Evolutionary conservation across 2,888 invertebrate genomes (phyloP).

Genomic region (Pristionchus arcanus): DNA sequence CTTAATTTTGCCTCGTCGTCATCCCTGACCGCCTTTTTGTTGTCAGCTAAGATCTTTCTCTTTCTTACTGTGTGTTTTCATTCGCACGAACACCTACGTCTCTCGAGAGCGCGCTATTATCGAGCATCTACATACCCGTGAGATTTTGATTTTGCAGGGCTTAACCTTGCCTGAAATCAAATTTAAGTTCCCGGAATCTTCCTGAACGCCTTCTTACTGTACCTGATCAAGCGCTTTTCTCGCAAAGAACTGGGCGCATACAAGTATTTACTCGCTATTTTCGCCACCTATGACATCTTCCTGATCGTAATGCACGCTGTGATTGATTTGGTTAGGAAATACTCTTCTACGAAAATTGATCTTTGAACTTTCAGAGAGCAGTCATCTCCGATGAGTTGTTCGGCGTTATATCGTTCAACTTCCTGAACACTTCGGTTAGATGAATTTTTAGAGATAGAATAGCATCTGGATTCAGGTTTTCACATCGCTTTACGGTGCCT

Average conservation of each 20-base stretch:
- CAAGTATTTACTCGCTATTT: background rate
- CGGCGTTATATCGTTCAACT: background rate
- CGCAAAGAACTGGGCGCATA: background rate
- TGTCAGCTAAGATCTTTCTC: background rate
- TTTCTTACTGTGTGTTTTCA: background rate
- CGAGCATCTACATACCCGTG: background rate
- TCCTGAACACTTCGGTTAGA: background rate
- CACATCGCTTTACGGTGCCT: background rate
- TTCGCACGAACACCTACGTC: background rate
- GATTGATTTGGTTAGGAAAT: background rate
- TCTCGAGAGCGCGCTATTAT: background rate
- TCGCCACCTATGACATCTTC: background rate
- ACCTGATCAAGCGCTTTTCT: slow-evolving; percentile 11
- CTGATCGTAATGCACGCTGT: background rate
- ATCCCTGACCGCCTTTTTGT: too few species aligned
- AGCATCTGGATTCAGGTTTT: background rate
- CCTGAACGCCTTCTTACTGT: background rate
- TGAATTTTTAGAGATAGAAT: too few species aligned
- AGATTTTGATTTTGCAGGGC: too few species aligned
- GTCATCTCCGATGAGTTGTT: background rate
- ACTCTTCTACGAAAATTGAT: too few species aligned
- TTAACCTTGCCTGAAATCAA: too few species aligned
- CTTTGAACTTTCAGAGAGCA: background rate
- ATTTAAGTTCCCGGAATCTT: background rate
- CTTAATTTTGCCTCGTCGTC: too few species aligned